Base-by-base conservation (phyloP, 2,797 vertebrate genomes). In the Eremophila alpestris region DNA sequence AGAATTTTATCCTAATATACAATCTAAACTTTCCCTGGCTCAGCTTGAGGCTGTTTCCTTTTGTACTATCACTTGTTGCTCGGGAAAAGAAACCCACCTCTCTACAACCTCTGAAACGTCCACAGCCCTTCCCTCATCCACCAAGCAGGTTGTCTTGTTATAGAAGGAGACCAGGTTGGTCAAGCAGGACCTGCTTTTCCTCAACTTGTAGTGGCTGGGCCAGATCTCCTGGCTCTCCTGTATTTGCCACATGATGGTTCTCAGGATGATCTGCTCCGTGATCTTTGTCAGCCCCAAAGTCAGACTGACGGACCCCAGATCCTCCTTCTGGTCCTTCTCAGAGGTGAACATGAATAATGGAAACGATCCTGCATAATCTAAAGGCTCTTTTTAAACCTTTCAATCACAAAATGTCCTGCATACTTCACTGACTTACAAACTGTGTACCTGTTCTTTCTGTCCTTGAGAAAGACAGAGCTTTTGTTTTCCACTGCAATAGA, bases 241-340 rank as follows among this genome's bases (percentile, higher is more conserved):
- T 11, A n/a, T 0, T 0, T 65, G 38, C 18, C 2, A 0, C 1
- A 1, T 27, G 41, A 16, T 55, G 22, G 13, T 22, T 43, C 12
- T 56, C 27, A 34, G 19, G 12, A 16, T 51, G 14, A 29, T 22
- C 34, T 56, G 9, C 46, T 63, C 22, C 29, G 40, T 10, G 14
- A 36, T 7, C 10, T 34, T 49, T n/a, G 58, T 19, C 2, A 7
- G 26, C 21, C 56, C 11, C 16, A 48, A 34, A 34, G 27, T 20
- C 41, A 68, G 29, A 22, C 13, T n/a, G 10, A 24, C 22, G 52
- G 17, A 29, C 17, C 10, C 15, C 23, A 45, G 7, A 15, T 77
- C 30, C 18, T 77, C 23, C 52, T 56, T 81, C 40, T 29, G 41
- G 19, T 19, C 16, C 18, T 65, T 30, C 30, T 36, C 5, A 2